phyloP scores from a whole-genome alignment of 2,888 invertebrate genomes.

The Drosophila anomalipes region DNA sequence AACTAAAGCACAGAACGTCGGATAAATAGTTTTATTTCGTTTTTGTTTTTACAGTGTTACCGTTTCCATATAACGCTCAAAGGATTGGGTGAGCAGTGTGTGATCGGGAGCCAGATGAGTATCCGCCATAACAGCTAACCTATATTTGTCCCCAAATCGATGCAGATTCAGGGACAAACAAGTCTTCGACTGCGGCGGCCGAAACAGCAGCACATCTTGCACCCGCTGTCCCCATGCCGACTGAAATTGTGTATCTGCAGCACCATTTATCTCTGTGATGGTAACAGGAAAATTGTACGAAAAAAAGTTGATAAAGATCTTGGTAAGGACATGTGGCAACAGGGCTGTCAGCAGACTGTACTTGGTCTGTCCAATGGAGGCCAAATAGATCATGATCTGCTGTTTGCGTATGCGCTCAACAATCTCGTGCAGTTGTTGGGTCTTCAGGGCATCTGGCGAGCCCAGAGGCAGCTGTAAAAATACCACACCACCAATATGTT shows the following conservation, averaged over 20 bases:
- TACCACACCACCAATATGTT: conserved; percentile 83
- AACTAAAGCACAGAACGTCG: background rate
- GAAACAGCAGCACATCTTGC: conserved; percentile 83
- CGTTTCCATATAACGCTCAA: conserved; percentile 83
- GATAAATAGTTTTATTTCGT: conserved; percentile 23
- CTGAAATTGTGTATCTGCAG: conserved; percentile 75
- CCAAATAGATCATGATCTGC: conserved; percentile 83
- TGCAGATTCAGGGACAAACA: conserved; percentile 84
- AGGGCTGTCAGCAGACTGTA: conserved; percentile 82
- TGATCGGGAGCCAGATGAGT: conserved; percentile 84
- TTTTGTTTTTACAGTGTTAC: conserved; percentile 49
- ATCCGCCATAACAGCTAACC: conserved; percentile 84
- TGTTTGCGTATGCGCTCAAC: conserved; percentile 80
- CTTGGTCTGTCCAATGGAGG: conserved; percentile 84
- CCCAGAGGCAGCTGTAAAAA: conserved; percentile 83
- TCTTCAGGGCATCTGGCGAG: conserved; percentile 72
- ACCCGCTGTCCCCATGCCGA: conserved; percentile 84
- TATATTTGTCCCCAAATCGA: conserved; percentile 83
- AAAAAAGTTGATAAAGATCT: conserved; percentile 84
- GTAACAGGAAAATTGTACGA: conserved; percentile 84
- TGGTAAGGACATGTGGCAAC: conserved; percentile 83
- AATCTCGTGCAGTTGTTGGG: conserved; percentile 77
- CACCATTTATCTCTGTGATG: conserved; percentile 84
- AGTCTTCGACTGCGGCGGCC: conserved; percentile 85
- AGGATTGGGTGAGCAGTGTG: conserved; percentile 80